Percentiles rank a stretch among this genome's conserved stretches.
Conservation (phyloP, 2,888 invertebrate genomes). For the Dugesia japonica region DNA sequence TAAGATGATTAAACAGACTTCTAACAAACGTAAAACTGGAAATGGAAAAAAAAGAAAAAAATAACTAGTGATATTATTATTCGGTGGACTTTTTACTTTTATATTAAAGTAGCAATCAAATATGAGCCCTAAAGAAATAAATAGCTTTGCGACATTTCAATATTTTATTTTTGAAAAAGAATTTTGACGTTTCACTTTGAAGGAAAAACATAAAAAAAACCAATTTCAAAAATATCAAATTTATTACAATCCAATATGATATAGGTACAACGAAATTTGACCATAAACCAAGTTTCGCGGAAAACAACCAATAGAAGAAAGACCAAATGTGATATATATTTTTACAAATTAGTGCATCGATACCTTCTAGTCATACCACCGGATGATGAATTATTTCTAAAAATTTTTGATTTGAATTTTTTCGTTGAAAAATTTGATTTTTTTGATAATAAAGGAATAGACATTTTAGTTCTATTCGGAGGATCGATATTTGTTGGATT, state of each 20-base stretch:
- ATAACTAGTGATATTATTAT: too few species aligned
- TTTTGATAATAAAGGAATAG: neutral
- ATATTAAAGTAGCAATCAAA: too few species aligned
- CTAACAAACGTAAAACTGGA: too few species aligned
- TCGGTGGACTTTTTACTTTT: too few species aligned
- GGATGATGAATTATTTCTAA: neutral
- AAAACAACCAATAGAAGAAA: neutral
- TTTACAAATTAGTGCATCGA: conserved; percentile 6
- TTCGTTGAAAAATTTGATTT: neutral
- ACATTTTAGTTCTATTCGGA: neutral
- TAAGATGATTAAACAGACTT: too few species aligned
- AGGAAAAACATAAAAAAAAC: too few species aligned
- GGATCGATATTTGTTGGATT: conserved; percentile 6
- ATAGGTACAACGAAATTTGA: neutral
- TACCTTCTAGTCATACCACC: neutral
- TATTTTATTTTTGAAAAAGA: too few species aligned
- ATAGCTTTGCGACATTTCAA: too few species aligned
- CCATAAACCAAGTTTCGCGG: neutral
- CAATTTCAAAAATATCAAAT: too few species aligned
- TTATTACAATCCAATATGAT: neutral
- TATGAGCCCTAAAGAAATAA: too few species aligned
- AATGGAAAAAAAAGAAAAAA: too few species aligned
- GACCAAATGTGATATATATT: neutral
- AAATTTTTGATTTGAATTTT: conserved; percentile 15
- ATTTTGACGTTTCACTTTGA: too few species aligned